Evolutionary conservation across 2,113 vertebrate species (phyloP), one percentile per base, ranked within the genome.

Genomic region (Bolborhynchus lineola): DNA sequence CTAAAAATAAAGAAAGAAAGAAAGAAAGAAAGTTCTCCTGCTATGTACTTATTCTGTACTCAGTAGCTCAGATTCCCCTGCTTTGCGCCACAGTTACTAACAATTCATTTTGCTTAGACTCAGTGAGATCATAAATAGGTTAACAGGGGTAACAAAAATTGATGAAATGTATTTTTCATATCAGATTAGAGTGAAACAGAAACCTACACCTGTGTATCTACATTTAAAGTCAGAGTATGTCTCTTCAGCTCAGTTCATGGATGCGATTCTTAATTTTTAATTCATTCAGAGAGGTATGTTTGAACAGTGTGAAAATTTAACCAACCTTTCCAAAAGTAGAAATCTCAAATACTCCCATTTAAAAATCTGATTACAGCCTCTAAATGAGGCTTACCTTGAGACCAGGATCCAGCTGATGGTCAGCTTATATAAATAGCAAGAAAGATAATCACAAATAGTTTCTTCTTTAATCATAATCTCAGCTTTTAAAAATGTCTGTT

Each of bases 331-430:
- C 13, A 47, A 50, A 88, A 87, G 19, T 15, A 77, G n/a, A 71
- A 94, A 39, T 46, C 35, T 53, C 60, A 70, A 7, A 81, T 16
- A 55, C 1, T 64, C 17, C 12, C 0, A 0, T 10, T 3, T 50
- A 50, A 31, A 68, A 91, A 82, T 50, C 4, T 60, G 35, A 92
- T 65, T 82, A 33, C 8, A 71, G 29, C 15, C 26, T 84, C 76
- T 55, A 59, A 84, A 46, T 41, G 57, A 59, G 13, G 33, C 46
- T 72, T 80, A 47, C 29, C 39, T 63, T 68, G 39, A 87, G 41
- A 75, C 8, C 15, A 79, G 29, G 26, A 78, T 81, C 63, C 46
- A n/a, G 20, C 39, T 76, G 19, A 85, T 9, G 71, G 17, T 7
- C 50, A 70, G 42, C 20, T 87, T 65, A 71, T 46, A 68, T 2